Conservation (phyloP, 1,140 invertebrate species). For the Chionoecetes opilio region DNA sequence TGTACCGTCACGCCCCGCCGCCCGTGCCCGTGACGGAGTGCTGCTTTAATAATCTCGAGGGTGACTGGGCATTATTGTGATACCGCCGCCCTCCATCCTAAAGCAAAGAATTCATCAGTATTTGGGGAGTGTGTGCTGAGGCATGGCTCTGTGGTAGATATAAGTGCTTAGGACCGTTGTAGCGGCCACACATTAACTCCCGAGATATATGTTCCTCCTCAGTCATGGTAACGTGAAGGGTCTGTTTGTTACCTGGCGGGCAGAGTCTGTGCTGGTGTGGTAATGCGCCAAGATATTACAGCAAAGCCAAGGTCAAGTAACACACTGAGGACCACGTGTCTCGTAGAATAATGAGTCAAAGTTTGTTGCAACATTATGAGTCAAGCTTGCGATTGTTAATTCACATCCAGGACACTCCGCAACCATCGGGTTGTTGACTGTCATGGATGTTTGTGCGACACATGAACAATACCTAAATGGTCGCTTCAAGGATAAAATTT, state of each 20-base stretch:
- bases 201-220: neutral
- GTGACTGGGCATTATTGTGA: neutral
- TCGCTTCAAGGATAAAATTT: too few relatives aligned
- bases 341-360: neutral
- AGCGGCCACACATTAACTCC: neutral
- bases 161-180: neutral
- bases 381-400: neutral
- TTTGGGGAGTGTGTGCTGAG: neutral
- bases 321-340: neutral
- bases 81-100: neutral
- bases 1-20: neutral
- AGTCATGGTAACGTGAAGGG: neutral
- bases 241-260: neutral
- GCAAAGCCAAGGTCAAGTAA: neutral
- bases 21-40: neutral
- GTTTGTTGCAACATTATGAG: conserved; percentile 17
- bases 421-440: too few relatives aligned
- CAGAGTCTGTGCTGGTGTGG: neutral
- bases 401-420: neutral
- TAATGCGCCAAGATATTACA: neutral
- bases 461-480: too few relatives aligned
- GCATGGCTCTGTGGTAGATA: neutral
- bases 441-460: too few relatives aligned
- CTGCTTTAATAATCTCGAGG: neutral
- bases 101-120: neutral